Conservation (phyloP, 2,113 vertebrate species). For the Hydrochoerus hydrochaeris region DNA sequence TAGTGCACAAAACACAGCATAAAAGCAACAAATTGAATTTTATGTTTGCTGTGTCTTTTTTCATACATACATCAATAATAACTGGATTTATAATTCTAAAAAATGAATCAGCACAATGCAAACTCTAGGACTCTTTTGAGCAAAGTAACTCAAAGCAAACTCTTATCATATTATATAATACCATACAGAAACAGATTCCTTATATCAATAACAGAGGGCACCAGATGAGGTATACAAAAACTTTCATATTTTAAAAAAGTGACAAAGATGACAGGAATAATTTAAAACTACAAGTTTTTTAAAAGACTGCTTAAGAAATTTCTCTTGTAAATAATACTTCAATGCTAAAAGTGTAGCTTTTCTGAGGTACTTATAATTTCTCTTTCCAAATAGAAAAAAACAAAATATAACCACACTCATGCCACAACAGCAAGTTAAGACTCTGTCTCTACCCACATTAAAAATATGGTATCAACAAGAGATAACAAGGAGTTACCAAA, state of each 20-base stretch:
- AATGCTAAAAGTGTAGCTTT: constrained; percentile 34
- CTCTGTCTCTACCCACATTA: background rate
- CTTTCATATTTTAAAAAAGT: constrained; percentile 10
- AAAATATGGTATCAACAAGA: background rate
- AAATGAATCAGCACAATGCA: background rate
- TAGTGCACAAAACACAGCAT: background rate
- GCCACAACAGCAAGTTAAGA: background rate
- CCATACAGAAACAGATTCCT: constrained; percentile 32
- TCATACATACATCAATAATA: constrained; percentile 2
- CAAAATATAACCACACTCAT: constrained; percentile 1
- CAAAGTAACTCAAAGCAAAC: background rate
- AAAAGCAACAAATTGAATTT: constrained; percentile 11
- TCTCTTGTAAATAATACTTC: constrained; percentile 31
- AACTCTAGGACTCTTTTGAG: background rate
- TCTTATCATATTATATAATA: background rate
- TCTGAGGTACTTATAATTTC: background rate
- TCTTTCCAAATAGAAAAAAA: constrained; percentile 34
- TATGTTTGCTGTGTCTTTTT: constrained; percentile 29
- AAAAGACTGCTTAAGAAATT: background rate
- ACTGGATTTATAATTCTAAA: constrained; percentile 36
- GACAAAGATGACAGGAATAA: constrained; percentile 2
- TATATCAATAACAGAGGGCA: background rate
- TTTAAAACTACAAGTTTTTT: constrained; percentile 41
- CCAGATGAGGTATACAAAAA: background rate
- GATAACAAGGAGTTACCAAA: background rate